Percentiles rank a stretch among this genome's conserved stretches.
Conservation (phyloP, 2,113 vertebrate species). For the Gymnobelideus leadbeateri region DNA sequence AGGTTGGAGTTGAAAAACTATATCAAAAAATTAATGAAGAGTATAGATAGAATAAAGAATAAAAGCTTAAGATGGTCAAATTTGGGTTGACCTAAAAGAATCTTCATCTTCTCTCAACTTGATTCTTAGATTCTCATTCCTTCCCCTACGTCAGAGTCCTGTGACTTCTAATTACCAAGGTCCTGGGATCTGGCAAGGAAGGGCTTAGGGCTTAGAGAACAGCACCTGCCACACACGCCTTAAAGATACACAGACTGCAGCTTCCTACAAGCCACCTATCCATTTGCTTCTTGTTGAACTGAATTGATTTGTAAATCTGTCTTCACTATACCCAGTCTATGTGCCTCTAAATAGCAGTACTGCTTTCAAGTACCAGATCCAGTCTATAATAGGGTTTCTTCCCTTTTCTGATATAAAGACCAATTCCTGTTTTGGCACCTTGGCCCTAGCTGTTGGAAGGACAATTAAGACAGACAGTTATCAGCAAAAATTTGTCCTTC, state of each 20-base stretch:
- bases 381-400: no score
- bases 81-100: not conserved
- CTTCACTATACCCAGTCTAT: not conserved
- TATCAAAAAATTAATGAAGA: not conserved
- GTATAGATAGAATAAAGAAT: not conserved
- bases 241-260: not conserved
- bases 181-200: not conserved
- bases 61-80: not conserved
- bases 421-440: no score
- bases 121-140: not conserved
- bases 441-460: no score
- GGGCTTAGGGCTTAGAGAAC: not conserved
- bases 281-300: not conserved
- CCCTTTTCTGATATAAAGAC: no score
- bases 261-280: not conserved
- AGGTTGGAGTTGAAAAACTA: not conserved
- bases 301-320: not conserved
- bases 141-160: not conserved
- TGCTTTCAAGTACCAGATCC: no score
- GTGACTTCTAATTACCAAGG: not conserved
- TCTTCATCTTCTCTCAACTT: not conserved
- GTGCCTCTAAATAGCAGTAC: no score
- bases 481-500: no score
- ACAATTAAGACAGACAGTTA: no score
- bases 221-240: not conserved